Evolutionary conservation across 1,140 invertebrate genomes (phyloP), one percentile per base, ranked within the genome.

Genomic region (Polypedilum vanderplanki): DNA sequence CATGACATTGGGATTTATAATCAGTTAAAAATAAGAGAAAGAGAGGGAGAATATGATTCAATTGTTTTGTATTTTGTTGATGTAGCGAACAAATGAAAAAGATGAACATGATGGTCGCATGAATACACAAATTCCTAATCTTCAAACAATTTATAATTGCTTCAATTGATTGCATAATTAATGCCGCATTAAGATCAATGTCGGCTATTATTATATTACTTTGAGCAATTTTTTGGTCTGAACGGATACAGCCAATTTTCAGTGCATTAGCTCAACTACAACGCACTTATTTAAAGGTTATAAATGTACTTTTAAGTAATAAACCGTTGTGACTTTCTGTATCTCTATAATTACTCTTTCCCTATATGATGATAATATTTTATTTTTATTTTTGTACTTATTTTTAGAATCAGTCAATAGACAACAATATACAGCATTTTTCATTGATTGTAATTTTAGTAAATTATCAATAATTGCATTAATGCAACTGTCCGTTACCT

Each of bases 1-100:
- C 65, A 70, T 70, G 65, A 70, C 65, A 70, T 70, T 70, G 65
- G 20, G 15, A 70, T 18, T 70, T 18, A 18, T 70, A 70, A 70
- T 70, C 65, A 70, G 20, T 70, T 70, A 70, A 33, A 70, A 10
- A 18, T 22, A 3, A 20, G 17, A 33, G 1, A 33, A 3, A 33
- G 24, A 33, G 24, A 33, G 24, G 5, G 24, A 10, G 65, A 70
- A 70, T 70, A 33, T 33, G 24, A 33, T 70, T 57, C 46, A 57
- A 57, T 57, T 57, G 46, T 57, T 57, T 57, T n/a, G 0, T 4
- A 12, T 57, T 4, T 33, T 15, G 9, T 57, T 57, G n/a, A 57
- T 15, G 46, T 12, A 57, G 12, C 3, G 12, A 57, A 46, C 8
- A 46, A 12, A 46, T 9, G 41, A 46, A 57, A 15, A n/a, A n/a